phyloP scores from a whole-genome alignment of 2,888 invertebrate genomes.

The Notocelia uddmanniana region DNA sequence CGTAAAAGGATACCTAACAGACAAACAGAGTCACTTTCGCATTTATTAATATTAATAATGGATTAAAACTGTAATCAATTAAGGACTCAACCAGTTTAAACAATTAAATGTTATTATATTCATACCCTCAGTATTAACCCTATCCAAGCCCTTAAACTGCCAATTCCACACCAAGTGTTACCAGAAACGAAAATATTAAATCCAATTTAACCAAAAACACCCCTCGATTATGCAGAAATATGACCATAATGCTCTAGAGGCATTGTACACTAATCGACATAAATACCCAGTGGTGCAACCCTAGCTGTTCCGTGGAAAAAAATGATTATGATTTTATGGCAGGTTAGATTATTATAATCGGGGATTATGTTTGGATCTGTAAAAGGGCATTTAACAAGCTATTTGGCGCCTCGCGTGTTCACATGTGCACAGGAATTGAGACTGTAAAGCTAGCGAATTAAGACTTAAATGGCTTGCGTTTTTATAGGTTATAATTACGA shows the following conservation, averaged over 20 bases:
- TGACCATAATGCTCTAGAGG: slow-evolving; percentile 79
- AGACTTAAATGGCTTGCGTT: slow-evolving; percentile 3
- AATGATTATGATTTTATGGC: slow-evolving; percentile 83
- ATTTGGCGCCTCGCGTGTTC: slow-evolving; percentile 61
- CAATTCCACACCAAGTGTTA: slow-evolving; percentile 84
- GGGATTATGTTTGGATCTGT: slow-evolving; percentile 85
- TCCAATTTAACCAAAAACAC: slow-evolving; percentile 79
- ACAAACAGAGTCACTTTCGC: too few relatives aligned
- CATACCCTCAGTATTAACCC: slow-evolving; percentile 69
- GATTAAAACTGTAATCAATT: slow-evolving; percentile 5
- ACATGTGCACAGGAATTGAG: neutral
- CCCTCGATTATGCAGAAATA: slow-evolving; percentile 80
- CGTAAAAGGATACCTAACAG: too few relatives aligned
- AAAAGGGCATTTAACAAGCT: slow-evolving; percentile 80
- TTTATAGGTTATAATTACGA: slow-evolving; percentile 20
- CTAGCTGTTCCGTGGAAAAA: slow-evolving; percentile 75
- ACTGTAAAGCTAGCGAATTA: neutral
- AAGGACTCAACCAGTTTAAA: neutral
- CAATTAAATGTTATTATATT: slow-evolving; percentile 30
- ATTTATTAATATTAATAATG: too few relatives aligned
- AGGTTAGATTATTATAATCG: slow-evolving; percentile 83
- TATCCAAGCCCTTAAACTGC: slow-evolving; percentile 78
- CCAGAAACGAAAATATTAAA: slow-evolving; percentile 84
- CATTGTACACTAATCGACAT: slow-evolving; percentile 79
- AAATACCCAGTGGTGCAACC: slow-evolving; percentile 71